Conservation (phyloP, 1,140 invertebrate species). For the Phortica variegata region DNA sequence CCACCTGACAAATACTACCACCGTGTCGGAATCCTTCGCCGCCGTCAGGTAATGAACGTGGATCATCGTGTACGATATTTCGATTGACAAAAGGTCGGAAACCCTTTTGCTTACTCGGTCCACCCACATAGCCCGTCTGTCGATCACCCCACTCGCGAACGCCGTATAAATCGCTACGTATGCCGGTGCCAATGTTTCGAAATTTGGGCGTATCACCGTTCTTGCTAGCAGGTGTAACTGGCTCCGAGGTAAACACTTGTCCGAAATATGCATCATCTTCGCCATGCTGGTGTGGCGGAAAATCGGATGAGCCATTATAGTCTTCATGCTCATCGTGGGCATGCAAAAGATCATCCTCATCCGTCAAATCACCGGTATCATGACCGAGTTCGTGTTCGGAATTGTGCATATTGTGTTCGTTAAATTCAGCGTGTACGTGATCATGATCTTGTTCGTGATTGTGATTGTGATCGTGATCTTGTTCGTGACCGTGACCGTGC, state of each 20-base stretch:
- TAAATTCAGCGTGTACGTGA: not conserved
- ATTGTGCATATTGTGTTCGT: not conserved
- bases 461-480: slow-evolving; percentile 11
- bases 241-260: slow-evolving; percentile 32
- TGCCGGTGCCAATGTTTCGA: slow-evolving; percentile 32
- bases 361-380: not conserved
- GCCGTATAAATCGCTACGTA: slow-evolving; percentile 33
- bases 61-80: slow-evolving; percentile 41
- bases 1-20: slow-evolving; percentile 54
- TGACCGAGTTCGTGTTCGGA: not conserved
- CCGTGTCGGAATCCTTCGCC: slow-evolving; percentile 24
- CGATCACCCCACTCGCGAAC: slow-evolving; percentile 35
- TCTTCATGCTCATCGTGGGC: slow-evolving; percentile 18
- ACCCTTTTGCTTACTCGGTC: slow-evolving; percentile 44
- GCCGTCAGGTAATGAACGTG: slow-evolving; percentile 28
- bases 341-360: slow-evolving; percentile 20
- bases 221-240: slow-evolving; percentile 22
- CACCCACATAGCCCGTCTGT: slow-evolving; percentile 32
- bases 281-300: slow-evolving; percentile 3
- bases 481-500: slow-evolving; percentile 6
- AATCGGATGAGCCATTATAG: slow-evolving; percentile 11
- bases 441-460: slow-evolving; percentile 3
- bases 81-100: slow-evolving; percentile 35
- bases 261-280: slow-evolving; percentile 1
- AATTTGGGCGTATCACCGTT: slow-evolving; percentile 29